phyloP scores from a whole-genome alignment of 1,140 invertebrate genomes.

The Cydia strobilella region DNA sequence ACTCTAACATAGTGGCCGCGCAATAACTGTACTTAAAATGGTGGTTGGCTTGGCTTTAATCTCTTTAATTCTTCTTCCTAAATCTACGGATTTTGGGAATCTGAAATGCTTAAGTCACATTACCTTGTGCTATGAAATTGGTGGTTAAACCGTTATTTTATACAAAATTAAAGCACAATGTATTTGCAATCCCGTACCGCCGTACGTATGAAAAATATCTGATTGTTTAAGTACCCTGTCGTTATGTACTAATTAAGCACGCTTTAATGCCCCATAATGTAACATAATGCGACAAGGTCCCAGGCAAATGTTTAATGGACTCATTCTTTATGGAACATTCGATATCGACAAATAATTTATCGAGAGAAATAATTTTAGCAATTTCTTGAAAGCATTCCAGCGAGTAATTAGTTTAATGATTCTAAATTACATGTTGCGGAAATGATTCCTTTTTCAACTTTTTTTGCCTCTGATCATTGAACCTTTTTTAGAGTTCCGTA shows the following conservation, averaged over 20 bases:
- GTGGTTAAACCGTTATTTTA: no score
- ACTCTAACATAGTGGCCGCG: no score
- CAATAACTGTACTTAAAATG: no score
- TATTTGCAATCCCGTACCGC: background rate
- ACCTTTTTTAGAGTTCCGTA: no score
- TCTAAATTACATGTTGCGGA: slow-evolving; percentile 13
- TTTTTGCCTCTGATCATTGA: background rate
- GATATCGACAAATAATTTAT: background rate
- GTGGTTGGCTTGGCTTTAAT: no score
- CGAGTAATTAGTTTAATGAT: background rate
- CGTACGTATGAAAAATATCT: no score
- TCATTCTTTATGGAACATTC: background rate
- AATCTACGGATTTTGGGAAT: no score
- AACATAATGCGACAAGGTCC: background rate
- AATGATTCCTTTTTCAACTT: background rate
- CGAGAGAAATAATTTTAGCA: background rate
- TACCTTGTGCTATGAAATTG: no score
- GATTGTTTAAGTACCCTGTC: background rate
- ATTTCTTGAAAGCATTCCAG: slow-evolving; percentile 5
- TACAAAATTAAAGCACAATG: no score
- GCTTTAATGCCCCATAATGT: no score
- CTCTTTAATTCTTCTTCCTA: no score
- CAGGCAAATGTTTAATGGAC: slow-evolving; percentile 2
- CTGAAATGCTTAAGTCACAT: no score
- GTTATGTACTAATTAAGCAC: slow-evolving; percentile 1